These are phyloP conservation scores for Mus spicilegus DNA, from an alignment of 2,113 vertebrate genomes.

Conservation along the genomic window DNA sequence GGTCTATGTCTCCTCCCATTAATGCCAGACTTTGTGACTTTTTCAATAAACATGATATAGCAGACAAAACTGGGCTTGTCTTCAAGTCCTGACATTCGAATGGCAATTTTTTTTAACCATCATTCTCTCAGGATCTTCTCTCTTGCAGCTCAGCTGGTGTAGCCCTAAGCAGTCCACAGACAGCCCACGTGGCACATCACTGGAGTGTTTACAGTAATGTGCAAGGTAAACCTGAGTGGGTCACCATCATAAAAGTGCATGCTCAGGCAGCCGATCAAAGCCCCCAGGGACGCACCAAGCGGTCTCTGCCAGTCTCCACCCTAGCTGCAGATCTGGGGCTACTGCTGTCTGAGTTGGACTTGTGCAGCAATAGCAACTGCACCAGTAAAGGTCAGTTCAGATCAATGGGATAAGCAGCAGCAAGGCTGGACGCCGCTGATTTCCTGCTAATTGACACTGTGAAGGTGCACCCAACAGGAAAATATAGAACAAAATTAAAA, in stretches of 20 bases:
- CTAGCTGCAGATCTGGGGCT: background rate
- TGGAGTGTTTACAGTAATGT: background rate
- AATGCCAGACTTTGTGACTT: background rate
- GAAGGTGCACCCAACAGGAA: background rate
- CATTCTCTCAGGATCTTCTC: background rate
- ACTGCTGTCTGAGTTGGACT: background rate
- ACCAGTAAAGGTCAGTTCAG: background rate
- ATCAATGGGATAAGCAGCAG: background rate
- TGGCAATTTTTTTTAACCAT: background rate
- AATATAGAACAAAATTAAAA: background rate
- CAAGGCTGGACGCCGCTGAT: background rate
- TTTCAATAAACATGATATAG: background rate
- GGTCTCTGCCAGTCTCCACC: background rate
- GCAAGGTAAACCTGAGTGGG: background rate
- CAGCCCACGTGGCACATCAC: background rate
- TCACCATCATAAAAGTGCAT: background rate
- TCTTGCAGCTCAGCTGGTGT: background rate
- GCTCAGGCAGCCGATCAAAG: background rate
- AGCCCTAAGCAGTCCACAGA: background rate
- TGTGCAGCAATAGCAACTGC: background rate
- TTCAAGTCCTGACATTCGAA: background rate
- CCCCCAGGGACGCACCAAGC: background rate
- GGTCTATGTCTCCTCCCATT: background rate
- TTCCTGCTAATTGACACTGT: background rate
- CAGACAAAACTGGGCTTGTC: background rate